Base-by-base conservation (phyloP, 2,888 invertebrate genomes). In the Ennomos fuscantarius region DNA sequence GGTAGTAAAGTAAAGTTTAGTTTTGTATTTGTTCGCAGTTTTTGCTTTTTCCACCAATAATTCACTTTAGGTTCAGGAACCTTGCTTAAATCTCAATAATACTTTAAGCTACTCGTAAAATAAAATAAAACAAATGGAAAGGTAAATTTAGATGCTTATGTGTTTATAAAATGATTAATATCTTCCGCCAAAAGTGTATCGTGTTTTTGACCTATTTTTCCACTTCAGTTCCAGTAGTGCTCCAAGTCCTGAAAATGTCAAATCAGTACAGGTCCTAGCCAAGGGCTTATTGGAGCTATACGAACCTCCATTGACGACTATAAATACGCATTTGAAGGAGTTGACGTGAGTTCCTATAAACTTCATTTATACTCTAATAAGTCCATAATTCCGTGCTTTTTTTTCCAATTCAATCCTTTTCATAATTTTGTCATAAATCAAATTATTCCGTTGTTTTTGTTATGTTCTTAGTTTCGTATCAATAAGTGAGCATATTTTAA, bases 301-400 rank as follows among this genome's bases (percentile, higher is more conserved):
- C 60, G 89, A 92, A 69, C 89, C 92, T 8, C 92, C 92, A 1
- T 68, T 93, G 36, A 81, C 84, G 0, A 89, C 90, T 1, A 88
- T 93, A 59, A 88, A 88, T 46, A 87, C 88, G 8, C 90, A 89
- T 79, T 72, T 93, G 43, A 88, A 86, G 61, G 93, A 93, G 66
- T 73, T 93, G 69, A 92, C 87, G 93, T 93, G 72, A 87, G 91
- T 80, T 34, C 33, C 2, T 43, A 10, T 15, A 39, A 12, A 10
- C 1, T 24, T 24, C 24, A 10, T 36, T 36, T 36, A 2, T n/a
- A 8, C 8, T 3, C 1, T 36, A 36, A 9, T n/a, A n/a, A 36
- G 24, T 24, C 1, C n/a, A n/a, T n/a, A n/a, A 6, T 1, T n/a
- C 2, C 36, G 9, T 35, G 8, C 35, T 37, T 1, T n/a, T 37